phyloP scores from a whole-genome alignment of 1,140 invertebrate species.

The Frieseomelitta varia region DNA sequence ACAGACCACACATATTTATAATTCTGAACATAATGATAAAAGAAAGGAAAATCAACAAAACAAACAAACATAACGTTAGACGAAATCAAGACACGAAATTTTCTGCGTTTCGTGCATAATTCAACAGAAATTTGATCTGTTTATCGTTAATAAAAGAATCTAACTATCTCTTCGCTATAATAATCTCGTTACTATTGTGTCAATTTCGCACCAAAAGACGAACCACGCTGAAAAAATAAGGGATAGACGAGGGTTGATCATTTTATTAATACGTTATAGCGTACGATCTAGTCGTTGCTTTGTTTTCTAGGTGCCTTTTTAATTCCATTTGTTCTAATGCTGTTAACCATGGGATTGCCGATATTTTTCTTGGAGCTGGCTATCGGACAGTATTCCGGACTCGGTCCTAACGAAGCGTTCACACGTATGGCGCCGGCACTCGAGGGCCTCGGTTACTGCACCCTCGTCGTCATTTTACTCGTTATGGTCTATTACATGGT shows the following conservation, averaged over 20 bases:
- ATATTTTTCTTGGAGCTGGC: slow-evolving; percentile 88
- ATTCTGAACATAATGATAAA: too few relatives aligned
- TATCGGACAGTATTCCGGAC: slow-evolving; percentile 85
- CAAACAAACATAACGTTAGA: too few relatives aligned
- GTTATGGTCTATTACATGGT: slow-evolving; percentile 93
- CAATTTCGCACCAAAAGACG: too few relatives aligned
- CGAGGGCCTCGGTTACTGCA: slow-evolving; percentile 86
- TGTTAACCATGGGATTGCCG: slow-evolving; percentile 90
- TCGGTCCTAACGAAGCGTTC: slow-evolving; percentile 85
- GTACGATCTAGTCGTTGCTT: slow-evolving; percentile 15
- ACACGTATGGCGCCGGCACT: slow-evolving; percentile 85
- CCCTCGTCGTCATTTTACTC: slow-evolving; percentile 89
- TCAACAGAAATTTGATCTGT: too few relatives aligned
- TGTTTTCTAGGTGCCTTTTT: slow-evolving; percentile 88
- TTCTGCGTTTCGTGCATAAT: too few relatives aligned
- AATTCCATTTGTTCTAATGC: slow-evolving; percentile 90
- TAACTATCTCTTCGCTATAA: too few relatives aligned
- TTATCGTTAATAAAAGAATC: too few relatives aligned
- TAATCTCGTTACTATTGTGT: too few relatives aligned
- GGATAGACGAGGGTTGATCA: neutral
- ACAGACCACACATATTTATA: too few relatives aligned
- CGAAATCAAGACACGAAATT: too few relatives aligned
- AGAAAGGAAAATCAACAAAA: too few relatives aligned
- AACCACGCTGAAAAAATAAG: too few relatives aligned
- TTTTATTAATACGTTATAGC: neutral